Evolutionary conservation across 2,888 invertebrate species (phyloP).

Genomic region (Clanis bilineata): DNA sequence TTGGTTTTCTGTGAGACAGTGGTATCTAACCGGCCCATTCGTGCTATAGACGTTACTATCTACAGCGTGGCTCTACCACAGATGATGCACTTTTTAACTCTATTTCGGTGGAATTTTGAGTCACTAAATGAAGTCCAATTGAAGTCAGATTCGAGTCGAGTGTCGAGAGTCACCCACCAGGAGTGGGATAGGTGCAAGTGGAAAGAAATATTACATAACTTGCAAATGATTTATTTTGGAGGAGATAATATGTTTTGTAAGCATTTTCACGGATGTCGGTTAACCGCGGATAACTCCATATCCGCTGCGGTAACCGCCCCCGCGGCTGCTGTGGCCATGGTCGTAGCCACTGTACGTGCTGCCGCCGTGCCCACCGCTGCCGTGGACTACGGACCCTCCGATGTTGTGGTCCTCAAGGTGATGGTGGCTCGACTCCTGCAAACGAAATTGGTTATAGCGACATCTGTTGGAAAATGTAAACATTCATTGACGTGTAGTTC

Average conservation of each 20-base stretch:
- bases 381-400: background rate
- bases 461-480: background rate
- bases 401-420: background rate
- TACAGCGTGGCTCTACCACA: too few relatives aligned
- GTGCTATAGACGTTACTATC: too few relatives aligned
- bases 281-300: background rate
- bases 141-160: too few relatives aligned
- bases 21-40: too few relatives aligned
- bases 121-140: too few relatives aligned
- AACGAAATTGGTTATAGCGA: background rate
- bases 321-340: background rate
- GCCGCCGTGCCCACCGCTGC: background rate
- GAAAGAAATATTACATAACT: too few relatives aligned
- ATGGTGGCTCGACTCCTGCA: background rate
- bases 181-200: too few relatives aligned
- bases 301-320: background rate
- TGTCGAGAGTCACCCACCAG: too few relatives aligned
- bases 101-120: too few relatives aligned
- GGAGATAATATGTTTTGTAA: too few relatives aligned
- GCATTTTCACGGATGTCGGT: background rate
- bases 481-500: background rate
- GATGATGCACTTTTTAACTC: too few relatives aligned
- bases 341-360: background rate
- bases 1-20: too few relatives aligned
- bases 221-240: background rate